Base-by-base conservation (phyloP, 1,140 invertebrate species). In the Hydropsyche tenuis region DNA sequence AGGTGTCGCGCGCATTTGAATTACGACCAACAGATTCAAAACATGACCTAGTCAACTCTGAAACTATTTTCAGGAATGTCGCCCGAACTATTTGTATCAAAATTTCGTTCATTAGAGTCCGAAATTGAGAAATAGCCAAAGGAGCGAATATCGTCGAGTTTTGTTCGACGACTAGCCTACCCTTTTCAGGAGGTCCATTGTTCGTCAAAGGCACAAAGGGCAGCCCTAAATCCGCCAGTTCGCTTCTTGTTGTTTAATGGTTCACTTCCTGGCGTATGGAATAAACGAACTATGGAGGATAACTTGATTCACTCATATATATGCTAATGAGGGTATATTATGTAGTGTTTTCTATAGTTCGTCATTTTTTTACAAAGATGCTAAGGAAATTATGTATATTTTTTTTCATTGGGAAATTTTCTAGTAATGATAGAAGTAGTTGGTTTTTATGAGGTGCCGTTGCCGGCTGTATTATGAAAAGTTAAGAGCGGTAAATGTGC, bases 131-230 rank as follows among this genome's bases (percentile, higher is more conserved):
- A 20, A 20, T 16, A 18, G 16, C 6, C 45, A 3, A 18, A 16
- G 16, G 9, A 18, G 48, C 1, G 48, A 22, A 16, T 20, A n/a
- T 51, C 23, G 60, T 63, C 60, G 20, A 37, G 60, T 30, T 37
- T 53, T 53, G 48, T 53, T 53, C 27, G 60, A 63, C 14, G 27
- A 11, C 60, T 25, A 11, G 23, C 16, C 60, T 23, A 25, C 27
- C 27, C 23, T 11, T 63, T 63, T 63, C 27, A 37, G 27, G 23
- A 18, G 12, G 12, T 14, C 60, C 27, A 63, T 63, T 63, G 60
- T 63, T 63, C 60, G 48, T 63, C 60, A 22, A 63, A 63, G 18
- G 18, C 60, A 63, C 60, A 63, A 63, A 63, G 60, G 23, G 9
- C 30, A 4, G 16, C 60, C 60, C 60, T 63, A 37, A 37, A 37